Evolutionary conservation across 1,140 invertebrate genomes (phyloP), one percentile per base, ranked within the genome.

Genomic region (Aradophagus sp.): DNA sequence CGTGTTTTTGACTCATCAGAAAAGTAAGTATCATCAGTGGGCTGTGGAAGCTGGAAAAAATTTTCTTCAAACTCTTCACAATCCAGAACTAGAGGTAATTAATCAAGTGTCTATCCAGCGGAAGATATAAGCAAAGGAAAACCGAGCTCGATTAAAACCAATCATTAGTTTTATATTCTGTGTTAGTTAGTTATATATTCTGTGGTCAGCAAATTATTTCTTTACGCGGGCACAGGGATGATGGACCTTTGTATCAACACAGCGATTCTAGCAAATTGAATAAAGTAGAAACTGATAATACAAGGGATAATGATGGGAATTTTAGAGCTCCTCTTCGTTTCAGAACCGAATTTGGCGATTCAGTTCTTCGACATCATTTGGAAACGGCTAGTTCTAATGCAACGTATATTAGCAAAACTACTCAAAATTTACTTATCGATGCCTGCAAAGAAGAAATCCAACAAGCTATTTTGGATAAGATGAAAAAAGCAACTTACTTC

Each of bases 351-450:
- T 16, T 50, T 38, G 77, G 71, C 5, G 74, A 80, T 48, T n/a
- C 20, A 26, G 52, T n/a, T 44, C 47, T 79, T 17, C 27, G 48
- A 41, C 6, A 65, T 5, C 77, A 79, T 55, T 55, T 81, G 14
- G 52, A 76, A 66, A 71, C 32, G 13, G 20, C 61, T 4, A 15
- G 20, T 20, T 27, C 35, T 2, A 72, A 71, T 36, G 67, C 74
- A 10, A 76, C 53, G 4, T 80, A 77, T 41, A 75, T 75, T 7
- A 80, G 76, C 47, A 75, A 74, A 61, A 75, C 63, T 6, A 68
- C 45, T 0, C 79, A 82, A 53, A 80, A 81, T 47, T 47, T 78
- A 23, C 15, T 81, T 4, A 81, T 80, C 34, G 45, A 74, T 2
- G 36, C 19, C 2, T 79, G 71, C 44, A 69, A 61, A 14, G 41